Conservation (phyloP, 2,888 invertebrate genomes). For the Drosophila birchii region DNA sequence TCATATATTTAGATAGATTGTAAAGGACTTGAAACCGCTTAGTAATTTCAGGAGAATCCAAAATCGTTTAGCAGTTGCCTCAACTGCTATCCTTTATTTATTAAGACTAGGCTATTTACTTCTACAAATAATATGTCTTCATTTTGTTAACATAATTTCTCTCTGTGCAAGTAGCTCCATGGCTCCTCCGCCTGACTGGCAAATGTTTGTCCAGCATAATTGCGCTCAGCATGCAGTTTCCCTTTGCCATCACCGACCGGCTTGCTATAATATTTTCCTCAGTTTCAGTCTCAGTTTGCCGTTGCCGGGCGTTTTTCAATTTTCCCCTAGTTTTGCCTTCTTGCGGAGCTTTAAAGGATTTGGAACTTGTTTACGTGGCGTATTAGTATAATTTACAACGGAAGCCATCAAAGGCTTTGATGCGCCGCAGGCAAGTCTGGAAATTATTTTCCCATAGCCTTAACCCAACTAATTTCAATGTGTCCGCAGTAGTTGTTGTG, state of each 20-base stretch:
- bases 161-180: constrained; percentile 10
- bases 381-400: constrained; percentile 74
- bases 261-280: constrained; percentile 37
- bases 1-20: not conserved
- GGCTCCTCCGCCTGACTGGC: constrained; percentile 49
- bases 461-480: constrained; percentile 56
- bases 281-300: constrained; percentile 16
- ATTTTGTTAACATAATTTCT: too few relatives aligned
- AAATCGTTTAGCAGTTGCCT: fast-evolving
- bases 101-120: too few relatives aligned
- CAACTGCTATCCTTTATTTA: not conserved
- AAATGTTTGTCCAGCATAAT: constrained; percentile 81
- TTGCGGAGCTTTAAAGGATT: constrained; percentile 70
- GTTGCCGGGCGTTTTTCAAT: constrained; percentile 59
- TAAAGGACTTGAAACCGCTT: not conserved
- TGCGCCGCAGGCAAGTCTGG: constrained; percentile 60
- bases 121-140: too few relatives aligned
- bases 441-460: constrained; percentile 62
- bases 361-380: constrained; percentile 74
- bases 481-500: constrained; percentile 24
- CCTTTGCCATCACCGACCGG: constrained; percentile 23
- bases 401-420: constrained; percentile 70
- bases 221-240: constrained; percentile 79
- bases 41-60: too few relatives aligned
- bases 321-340: constrained; percentile 47